Evolutionary conservation across 2,797 vertebrate genomes (phyloP).

Genomic region (Neosilurus hyrtlii): DNA sequence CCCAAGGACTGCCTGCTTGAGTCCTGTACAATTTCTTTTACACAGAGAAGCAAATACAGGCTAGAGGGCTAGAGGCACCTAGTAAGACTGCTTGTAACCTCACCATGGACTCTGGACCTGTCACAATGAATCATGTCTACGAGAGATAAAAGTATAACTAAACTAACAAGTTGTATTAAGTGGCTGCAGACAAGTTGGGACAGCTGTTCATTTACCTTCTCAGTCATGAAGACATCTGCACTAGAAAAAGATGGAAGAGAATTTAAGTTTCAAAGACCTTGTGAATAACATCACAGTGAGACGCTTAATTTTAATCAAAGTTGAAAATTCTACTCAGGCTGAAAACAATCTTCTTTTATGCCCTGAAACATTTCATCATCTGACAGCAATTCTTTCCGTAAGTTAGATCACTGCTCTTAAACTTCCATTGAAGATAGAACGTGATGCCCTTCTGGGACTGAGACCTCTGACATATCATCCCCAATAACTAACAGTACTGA

Average conservation of each 20-base stretch:
- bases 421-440: conserved; percentile 15
- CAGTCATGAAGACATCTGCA: conserved; percentile 3
- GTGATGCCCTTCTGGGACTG: conserved; percentile 6
- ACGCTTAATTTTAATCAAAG: conserved; percentile 33
- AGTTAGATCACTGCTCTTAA: conserved; percentile 1
- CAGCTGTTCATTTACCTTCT: conserved; percentile 1
- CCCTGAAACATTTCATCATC: conserved; percentile 11
- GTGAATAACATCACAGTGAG: conserved; percentile 3
- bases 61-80: conserved; percentile 22
- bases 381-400: conserved; percentile 11
- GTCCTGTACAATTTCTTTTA: conserved; percentile 16
- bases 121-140: conserved; percentile 22
- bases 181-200: conserved; percentile 35
- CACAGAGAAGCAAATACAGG: conserved; percentile 21
- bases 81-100: conserved; percentile 30
- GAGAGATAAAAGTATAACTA: conserved; percentile 33
- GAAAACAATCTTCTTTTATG: conserved; percentile 13
- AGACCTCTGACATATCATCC: conserved; percentile 17
- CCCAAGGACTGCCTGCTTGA: background rate
- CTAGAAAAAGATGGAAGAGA: background rate
- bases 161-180: conserved; percentile 30
- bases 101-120: conserved; percentile 8
- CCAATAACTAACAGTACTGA: background rate
- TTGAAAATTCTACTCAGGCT: conserved; percentile 16
- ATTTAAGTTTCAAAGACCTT: background rate